Evolutionary conservation across 2,113 vertebrate species (phyloP), one percentile per base, ranked within the genome.

Genomic region (Chrysemys picta): DNA sequence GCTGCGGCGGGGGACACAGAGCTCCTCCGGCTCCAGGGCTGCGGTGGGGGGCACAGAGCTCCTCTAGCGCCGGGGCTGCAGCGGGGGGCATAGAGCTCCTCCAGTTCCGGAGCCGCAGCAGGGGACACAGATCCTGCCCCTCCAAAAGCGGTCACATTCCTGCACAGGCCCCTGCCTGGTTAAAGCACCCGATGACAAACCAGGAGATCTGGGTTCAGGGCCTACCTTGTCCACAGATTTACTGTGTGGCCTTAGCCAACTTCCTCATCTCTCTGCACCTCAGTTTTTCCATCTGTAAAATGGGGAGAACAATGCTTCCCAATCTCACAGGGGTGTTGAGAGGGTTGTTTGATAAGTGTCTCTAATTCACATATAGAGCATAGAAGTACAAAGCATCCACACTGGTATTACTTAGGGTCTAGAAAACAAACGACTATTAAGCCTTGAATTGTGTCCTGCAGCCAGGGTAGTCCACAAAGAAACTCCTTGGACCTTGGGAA

Each of bases 61-160:
- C 53, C 53, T 53, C 53, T 5, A 5, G 53, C 14, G 0, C 53
- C 17, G 2, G 53, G 53, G 17, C 53, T 2, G 53, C 2, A 2
- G 53, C 16, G 5, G 38, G 38, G 38, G 38, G 42, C 42, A 42
- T 5, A 45, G 42, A 45, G 53, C 53, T 27, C 56, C 10, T 57
- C 24, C 9, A 4, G 24, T 2, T 8, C 56, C 24, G 10, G 24
- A 10, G 22, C 56, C 9, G 4, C 24, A 2, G 25, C 56, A 4
- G 9, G 25, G 56, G 56, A 25, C 25, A 57, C 56, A 57, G 25
- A 57, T 59, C 57, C 27, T 59, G 27, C 12, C 57, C 57, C 57
- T 59, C 27, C 27, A 59, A 59, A 59, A 59, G 27, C 5, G 5
- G 27, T 59, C 57, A 27, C 27, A 29, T 29, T 29, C 57, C 57